Conservation (phyloP, 92 coral and sea anemone species). For the Nematostella vectensis region DNA sequence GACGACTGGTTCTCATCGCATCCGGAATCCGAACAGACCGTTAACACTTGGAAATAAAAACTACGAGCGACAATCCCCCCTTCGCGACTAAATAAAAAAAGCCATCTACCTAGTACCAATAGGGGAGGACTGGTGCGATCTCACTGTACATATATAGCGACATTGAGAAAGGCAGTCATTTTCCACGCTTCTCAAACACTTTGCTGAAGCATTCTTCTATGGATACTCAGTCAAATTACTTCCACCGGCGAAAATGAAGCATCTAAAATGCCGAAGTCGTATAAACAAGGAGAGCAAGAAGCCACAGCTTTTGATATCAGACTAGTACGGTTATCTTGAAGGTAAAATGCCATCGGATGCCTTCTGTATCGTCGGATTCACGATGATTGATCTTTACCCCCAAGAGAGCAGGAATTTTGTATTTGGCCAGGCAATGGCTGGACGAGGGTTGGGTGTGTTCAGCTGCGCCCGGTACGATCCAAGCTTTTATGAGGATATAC, state of each 20-base stretch:
- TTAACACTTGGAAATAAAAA: conserved; percentile 25
- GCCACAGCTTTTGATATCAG: conserved; percentile 39
- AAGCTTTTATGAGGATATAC: conserved; percentile 20
- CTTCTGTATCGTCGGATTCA: conserved; percentile 47
- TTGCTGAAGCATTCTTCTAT: conserved; percentile 34
- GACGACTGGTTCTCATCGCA: conserved; percentile 49
- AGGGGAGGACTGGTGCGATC: conserved; percentile 28
- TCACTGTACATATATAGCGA: conserved; percentile 21
- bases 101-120: conserved; percentile 42
- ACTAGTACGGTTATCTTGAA: conserved; percentile 33
- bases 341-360: conserved; percentile 38
- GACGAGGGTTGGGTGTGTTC: conserved; percentile 45
- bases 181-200: conserved; percentile 26
- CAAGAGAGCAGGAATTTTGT: conserved; percentile 48
- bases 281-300: conserved; percentile 16
- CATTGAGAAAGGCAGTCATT: conserved; percentile 24
- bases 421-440: conserved; percentile 44
- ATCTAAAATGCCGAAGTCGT: conserved; percentile 40
- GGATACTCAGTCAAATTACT: conserved; percentile 27
- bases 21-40: conserved; percentile 29
- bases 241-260: conserved; percentile 18
- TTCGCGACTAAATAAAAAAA: conserved; percentile 22
- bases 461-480: conserved; percentile 61
- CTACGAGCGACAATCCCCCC: conserved; percentile 13
- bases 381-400: conserved; percentile 53